Evolutionary conservation across 2,113 vertebrate species (phyloP).

Genomic region (Leptocoma aspasia): DNA sequence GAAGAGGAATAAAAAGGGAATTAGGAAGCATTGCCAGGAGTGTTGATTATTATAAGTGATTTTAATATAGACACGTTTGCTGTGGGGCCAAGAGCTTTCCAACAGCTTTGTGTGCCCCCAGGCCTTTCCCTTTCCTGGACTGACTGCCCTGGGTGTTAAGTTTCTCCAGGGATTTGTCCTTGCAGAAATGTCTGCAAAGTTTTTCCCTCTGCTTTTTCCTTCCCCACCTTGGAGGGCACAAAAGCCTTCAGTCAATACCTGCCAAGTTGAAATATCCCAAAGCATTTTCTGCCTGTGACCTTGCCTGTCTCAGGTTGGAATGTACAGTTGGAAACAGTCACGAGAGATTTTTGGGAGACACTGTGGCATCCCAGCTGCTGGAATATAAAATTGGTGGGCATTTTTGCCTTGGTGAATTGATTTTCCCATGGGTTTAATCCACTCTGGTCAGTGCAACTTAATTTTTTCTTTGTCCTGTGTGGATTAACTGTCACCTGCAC

Average conservation of each 20-base stretch:
- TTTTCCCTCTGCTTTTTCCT: neutral
- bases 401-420: neutral
- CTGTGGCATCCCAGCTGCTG: neutral
- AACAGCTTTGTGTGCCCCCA: neutral
- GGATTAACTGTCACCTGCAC: neutral
- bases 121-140: neutral
- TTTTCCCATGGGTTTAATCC: neutral
- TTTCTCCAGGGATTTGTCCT: neutral
- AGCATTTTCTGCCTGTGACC: neutral
- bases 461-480: neutral
- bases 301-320: neutral
- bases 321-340: neutral
- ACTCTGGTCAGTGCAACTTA: accelerated
- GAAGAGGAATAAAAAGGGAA: neutral
- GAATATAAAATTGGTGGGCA: neutral
- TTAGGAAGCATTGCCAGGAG: neutral
- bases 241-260: neutral
- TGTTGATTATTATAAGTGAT: neutral
- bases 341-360: neutral
- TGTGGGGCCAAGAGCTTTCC: neutral
- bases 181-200: neutral
- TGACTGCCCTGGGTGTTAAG: neutral
- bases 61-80: neutral
- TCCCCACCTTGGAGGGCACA: neutral
- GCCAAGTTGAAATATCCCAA: neutral